phyloP scores from a whole-genome alignment of 2,797 vertebrate genomes.

The Enteromius unitaeniatus region DNA sequence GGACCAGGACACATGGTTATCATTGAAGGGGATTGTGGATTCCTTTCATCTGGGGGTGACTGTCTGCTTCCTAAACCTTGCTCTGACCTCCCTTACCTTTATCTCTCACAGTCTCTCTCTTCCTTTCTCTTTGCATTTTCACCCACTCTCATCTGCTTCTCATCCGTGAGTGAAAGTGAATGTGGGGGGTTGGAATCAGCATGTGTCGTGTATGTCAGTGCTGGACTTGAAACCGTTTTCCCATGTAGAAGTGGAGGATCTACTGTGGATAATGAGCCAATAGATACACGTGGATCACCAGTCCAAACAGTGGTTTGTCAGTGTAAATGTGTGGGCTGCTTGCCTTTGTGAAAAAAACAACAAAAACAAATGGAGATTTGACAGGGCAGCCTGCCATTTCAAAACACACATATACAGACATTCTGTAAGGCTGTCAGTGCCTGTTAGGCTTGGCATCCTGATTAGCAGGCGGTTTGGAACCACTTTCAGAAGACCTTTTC shows the following conservation, averaged over 20 bases:
- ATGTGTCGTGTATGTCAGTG: constrained; percentile 52
- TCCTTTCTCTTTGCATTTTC: constrained; percentile 10
- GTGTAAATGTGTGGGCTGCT: constrained; percentile 64
- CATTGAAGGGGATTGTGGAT: constrained; percentile 82
- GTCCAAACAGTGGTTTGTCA: constrained; percentile 44
- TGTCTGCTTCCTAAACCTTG: constrained; percentile 80
- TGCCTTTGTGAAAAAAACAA: constrained; percentile 74
- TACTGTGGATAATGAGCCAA: constrained; percentile 12
- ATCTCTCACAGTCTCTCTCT: constrained; percentile 39
- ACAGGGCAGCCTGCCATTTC: constrained; percentile 60
- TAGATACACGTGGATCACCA: constrained; percentile 37
- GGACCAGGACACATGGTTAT: constrained; percentile 91
- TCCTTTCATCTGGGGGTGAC: constrained; percentile 87
- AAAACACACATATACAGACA: constrained; percentile 53
- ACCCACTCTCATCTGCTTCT: constrained; percentile 73
- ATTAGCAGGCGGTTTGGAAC: constrained; percentile 76
- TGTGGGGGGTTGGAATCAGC: constrained; percentile 23
- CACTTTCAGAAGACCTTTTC: constrained; percentile 75
- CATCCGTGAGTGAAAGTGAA: constrained; percentile 63
- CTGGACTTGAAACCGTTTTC: constrained; percentile 36
- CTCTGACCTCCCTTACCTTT: constrained; percentile 66
- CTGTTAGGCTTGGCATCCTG: constrained; percentile 79
- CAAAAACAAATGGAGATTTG: constrained; percentile 72
- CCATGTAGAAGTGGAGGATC: constrained; percentile 35
- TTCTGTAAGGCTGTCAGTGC: constrained; percentile 74